These are phyloP conservation scores for Hemistola chrysoprasaria DNA, from an alignment of 2,888 invertebrate genomes.

Conservation along the genomic window DNA sequence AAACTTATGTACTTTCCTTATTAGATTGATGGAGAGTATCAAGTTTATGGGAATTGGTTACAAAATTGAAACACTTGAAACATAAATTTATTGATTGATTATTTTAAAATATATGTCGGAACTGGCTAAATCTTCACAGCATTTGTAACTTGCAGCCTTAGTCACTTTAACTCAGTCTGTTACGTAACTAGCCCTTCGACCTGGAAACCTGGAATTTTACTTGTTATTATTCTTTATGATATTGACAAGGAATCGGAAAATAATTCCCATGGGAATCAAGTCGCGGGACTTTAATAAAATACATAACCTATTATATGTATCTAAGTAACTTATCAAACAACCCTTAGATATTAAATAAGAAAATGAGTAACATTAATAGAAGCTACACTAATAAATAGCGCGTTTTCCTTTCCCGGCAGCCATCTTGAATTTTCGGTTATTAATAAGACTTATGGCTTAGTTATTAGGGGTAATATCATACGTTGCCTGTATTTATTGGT, in stretches of 20 bases:
- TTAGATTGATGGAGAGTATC: slow-evolving; percentile 24
- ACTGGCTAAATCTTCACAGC: no score
- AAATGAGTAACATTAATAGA: slow-evolving; percentile 41
- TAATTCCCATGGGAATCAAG: no score
- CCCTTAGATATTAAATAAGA: slow-evolving; percentile 34
- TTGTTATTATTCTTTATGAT: no score
- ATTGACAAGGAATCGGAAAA: no score
- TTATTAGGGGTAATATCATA: slow-evolving; percentile 34
- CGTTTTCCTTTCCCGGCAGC: slow-evolving; percentile 36
- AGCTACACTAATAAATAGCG: slow-evolving; percentile 41
- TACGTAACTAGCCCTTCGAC: no score
- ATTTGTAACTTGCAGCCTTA: no score
- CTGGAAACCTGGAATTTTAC: no score
- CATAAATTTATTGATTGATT: no score
- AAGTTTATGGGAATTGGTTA: slow-evolving; percentile 4
- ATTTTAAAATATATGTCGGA: slow-evolving; percentile 10
- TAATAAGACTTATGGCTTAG: slow-evolving; percentile 42
- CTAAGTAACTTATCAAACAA: slow-evolving; percentile 5
- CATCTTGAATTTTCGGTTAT: slow-evolving; percentile 47
- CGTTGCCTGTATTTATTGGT: slow-evolving; percentile 42
- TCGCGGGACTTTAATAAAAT: no score
- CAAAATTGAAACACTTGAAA: no score
- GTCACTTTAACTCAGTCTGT: no score
- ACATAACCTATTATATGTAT: no score
- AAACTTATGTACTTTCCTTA: slow-evolving; percentile 24